Evolutionary conservation across 1,140 invertebrate species (phyloP), one percentile per base, ranked within the genome.

Genomic region (Anastatus disparis): DNA sequence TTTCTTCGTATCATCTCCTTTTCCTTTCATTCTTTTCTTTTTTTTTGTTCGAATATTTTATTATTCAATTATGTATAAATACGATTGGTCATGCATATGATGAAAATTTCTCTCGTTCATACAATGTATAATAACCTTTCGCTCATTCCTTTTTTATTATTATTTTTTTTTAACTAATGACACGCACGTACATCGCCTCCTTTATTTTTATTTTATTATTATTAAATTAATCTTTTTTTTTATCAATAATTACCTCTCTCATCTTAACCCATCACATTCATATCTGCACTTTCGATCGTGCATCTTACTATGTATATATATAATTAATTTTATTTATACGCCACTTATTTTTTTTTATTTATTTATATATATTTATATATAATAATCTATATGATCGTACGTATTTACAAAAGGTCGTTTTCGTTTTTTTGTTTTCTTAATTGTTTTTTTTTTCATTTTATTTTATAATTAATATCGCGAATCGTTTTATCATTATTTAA

Each of bases 361-460:
- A n/a, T n/a, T n/a, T n/a, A n/a, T 48, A 10, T 26, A 35, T 66
- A 17, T 70, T 15, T 70, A 48, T 69, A 26, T 73, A 70, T 76
- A 76, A 75, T 72, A 73, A 78, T 78, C 73, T 79, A 75, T 78
- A 74, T 77, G 77, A 78, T 79, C 65, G 76, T 74, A 78, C 70
- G 73, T 82, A 82, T 83, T 80, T 82, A 83, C 82, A 83, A 81
- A 81, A 81, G 68, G 46, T 79, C 68, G 70, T 79, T n/a, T n/a
- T 79, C 74, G 61, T 79, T 81, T 77, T 76, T 76, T 74, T 73
- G n/a, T n/a, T n/a, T n/a, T n/a, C n/a, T n/a, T n/a, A n/a, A n/a
- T n/a, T n/a, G n/a, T n/a, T n/a, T n/a, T n/a, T n/a, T n/a, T n/a
- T n/a, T 78, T 9, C n/a, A 42, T 42, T 42, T 0, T 69, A 29